Conservation (phyloP, 2,797 vertebrate species). For the Sylvia borin region DNA sequence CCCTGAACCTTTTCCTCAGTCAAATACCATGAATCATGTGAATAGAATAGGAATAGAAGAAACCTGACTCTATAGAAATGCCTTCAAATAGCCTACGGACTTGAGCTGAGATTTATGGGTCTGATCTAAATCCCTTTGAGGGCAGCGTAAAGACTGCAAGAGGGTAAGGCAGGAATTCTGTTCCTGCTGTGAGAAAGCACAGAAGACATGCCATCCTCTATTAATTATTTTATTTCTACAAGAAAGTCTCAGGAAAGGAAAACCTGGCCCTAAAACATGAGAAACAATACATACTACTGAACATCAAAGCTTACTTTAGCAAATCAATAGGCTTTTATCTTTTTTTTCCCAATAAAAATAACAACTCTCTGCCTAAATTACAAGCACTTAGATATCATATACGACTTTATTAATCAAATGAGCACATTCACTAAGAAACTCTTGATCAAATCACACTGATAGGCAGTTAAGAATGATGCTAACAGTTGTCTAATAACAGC, state of each 20-base stretch:
- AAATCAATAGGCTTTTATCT: background rate
- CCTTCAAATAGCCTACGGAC: constrained; percentile 15
- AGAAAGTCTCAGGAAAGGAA: background rate
- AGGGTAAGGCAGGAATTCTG: constrained; percentile 4
- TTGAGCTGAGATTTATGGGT: background rate
- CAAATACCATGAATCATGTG: background rate
- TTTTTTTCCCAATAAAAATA: background rate
- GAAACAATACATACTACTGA: background rate
- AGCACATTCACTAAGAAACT: background rate
- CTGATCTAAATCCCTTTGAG: constrained; percentile 24
- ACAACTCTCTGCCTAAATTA: background rate
- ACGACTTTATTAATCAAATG: background rate
- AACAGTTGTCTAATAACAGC: background rate
- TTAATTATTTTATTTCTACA: background rate
- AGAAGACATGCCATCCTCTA: background rate
- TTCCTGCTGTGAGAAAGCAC: background rate
- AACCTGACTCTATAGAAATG: background rate
- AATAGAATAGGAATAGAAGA: background rate
- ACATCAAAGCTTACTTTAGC: background rate
- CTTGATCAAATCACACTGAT: background rate
- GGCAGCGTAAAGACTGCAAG: background rate
- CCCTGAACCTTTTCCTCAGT: background rate
- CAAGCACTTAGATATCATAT: background rate
- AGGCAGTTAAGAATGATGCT: background rate
- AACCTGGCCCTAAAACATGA: background rate